These are phyloP conservation scores for Acleris emargana DNA, from an alignment of 2,888 invertebrate species.

Conservation along the genomic window DNA sequence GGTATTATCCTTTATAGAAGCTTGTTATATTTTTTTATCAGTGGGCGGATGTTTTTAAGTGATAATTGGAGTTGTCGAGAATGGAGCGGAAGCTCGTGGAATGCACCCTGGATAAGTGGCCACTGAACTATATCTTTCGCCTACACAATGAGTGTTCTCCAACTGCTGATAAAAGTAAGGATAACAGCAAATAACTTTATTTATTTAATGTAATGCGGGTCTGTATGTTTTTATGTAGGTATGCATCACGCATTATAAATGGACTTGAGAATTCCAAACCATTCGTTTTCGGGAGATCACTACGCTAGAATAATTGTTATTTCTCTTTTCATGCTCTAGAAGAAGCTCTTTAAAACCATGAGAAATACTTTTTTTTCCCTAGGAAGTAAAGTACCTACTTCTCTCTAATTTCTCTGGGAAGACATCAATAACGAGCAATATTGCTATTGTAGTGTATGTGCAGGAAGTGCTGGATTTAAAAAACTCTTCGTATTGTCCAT, in stretches of 20 bases:
- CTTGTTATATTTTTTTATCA: slow-evolving; percentile 48
- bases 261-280: too few species aligned
- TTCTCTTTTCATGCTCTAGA: too few species aligned
- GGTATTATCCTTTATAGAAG: slow-evolving; percentile 38
- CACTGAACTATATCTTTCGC: slow-evolving; percentile 64
- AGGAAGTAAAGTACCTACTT: too few species aligned
- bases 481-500: too few species aligned
- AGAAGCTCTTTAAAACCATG: too few species aligned
- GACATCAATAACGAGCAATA: too few species aligned
- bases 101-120: slow-evolving; percentile 69
- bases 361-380: too few species aligned
- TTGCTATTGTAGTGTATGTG: too few species aligned
- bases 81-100: slow-evolving; percentile 61
- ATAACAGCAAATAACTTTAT: slow-evolving; percentile 3
- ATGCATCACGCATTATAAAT: not conserved
- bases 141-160: slow-evolving; percentile 40
- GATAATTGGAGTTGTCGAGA: slow-evolving; percentile 53
- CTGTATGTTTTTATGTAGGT: not conserved
- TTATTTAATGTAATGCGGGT: not conserved
- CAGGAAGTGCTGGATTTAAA: too few species aligned
- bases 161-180: slow-evolving; percentile 6
- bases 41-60: slow-evolving; percentile 68
- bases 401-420: too few species aligned
- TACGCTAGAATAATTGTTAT: too few species aligned
- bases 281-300: too few species aligned